Evolutionary conservation across 92 coral and sea anemone genomes (phyloP).

Genomic region (Epizoanthus illoricatus): DNA sequence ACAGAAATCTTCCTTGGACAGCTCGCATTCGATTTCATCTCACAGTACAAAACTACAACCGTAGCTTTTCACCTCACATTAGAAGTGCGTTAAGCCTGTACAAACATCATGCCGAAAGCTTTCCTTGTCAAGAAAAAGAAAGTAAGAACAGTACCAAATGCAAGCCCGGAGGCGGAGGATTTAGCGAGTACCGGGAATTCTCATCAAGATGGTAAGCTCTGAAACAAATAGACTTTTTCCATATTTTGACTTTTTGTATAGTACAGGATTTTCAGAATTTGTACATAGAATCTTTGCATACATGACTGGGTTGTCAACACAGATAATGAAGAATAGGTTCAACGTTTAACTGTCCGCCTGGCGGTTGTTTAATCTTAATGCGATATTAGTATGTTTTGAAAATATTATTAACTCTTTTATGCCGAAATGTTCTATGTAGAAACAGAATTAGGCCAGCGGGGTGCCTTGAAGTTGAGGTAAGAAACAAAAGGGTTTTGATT

Average conservation of each 20-base stretch:
- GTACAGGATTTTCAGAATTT: background rate
- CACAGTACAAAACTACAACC: too few species aligned
- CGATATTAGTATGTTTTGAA: conserved; percentile 16
- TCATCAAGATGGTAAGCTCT: conserved; percentile 16
- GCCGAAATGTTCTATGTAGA: background rate
- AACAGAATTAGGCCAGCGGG: background rate
- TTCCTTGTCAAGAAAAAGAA: conserved; percentile 83
- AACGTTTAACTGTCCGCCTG: background rate
- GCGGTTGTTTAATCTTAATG: conserved; percentile 14
- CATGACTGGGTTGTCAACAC: conserved; percentile 4
- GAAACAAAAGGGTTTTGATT: conserved; percentile 24
- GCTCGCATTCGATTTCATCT: too few species aligned
- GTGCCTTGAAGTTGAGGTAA: background rate
- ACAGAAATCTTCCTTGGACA: background rate
- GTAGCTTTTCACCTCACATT: background rate
- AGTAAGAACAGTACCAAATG: conserved; percentile 41
- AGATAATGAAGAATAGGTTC: background rate
- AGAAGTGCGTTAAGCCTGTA: conserved; percentile 7
- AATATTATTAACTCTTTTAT: conserved; percentile 23
- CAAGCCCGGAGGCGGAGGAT: background rate
- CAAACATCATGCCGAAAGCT: conserved; percentile 72
- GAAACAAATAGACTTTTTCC: background rate
- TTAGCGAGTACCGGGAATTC: background rate
- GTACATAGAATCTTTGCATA: background rate
- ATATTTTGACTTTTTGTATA: background rate